A percentile compares a stretch with the other conserved stretches of the same genome.
These are phyloP conservation scores for Isurus oxyrinchus DNA, from an alignment of 2,113 vertebrate species.

Conservation along the genomic window DNA sequence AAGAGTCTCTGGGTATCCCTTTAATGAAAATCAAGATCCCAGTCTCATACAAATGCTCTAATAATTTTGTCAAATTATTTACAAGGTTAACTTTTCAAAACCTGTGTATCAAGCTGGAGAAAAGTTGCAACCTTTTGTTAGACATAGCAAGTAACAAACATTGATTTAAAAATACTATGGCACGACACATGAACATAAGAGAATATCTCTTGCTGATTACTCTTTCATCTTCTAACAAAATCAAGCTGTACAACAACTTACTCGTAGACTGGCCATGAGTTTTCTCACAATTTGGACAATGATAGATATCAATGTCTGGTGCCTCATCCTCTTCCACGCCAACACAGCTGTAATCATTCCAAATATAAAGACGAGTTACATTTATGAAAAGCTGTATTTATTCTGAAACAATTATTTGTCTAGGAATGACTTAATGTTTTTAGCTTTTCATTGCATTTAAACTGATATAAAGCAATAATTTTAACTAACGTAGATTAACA, in stretches of 20 bases:
- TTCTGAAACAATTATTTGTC: neutral
- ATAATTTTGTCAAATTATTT: neutral
- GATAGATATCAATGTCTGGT: constrained; percentile 93
- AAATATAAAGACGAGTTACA: constrained; percentile 18
- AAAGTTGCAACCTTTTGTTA: neutral
- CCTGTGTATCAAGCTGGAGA: too few relatives aligned
- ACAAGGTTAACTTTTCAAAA: neutral
- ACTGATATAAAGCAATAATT: neutral
- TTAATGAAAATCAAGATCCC: neutral
- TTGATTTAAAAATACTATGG: neutral
- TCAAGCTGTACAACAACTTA: constrained; percentile 55
- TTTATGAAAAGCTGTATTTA: neutral
- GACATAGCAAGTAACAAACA: neutral
- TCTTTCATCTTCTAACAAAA: neutral
- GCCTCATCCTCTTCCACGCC: constrained; percentile 94
- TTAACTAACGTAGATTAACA: neutral
- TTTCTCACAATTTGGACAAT: constrained; percentile 97
- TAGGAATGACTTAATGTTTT: neutral
- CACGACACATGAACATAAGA: neutral
- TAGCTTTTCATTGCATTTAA: neutral
- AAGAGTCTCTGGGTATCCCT: neutral
- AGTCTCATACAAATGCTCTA: neutral
- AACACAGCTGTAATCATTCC: constrained; percentile 72
- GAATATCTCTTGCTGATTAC: neutral
- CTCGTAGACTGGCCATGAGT: constrained; percentile 89